Evolutionary conservation across 2,797 vertebrate species (phyloP).

Genomic region (Sebastes iracundus): DNA sequence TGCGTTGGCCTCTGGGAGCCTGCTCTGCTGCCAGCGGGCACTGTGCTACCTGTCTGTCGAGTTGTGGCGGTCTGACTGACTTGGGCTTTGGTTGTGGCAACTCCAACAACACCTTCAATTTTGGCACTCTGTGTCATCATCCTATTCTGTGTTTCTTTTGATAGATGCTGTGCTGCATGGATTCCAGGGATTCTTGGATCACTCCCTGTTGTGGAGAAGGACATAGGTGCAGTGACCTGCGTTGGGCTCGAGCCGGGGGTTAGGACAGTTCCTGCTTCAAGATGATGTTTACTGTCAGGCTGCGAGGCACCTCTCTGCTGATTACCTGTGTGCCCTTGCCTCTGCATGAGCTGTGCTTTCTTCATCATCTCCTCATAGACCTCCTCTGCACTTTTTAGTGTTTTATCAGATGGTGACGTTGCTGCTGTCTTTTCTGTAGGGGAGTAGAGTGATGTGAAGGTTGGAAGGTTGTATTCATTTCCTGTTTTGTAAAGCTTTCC

Average conservation of each 20-base stretch:
- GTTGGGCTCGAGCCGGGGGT: conserved; percentile 98
- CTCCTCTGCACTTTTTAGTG: conserved; percentile 97
- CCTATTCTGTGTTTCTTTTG: conserved; percentile 91
- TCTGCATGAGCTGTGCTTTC: conserved; percentile 96
- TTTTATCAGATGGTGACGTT: conserved; percentile 86
- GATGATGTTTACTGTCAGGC: conserved; percentile 84
- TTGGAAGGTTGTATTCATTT: conserved; percentile 97
- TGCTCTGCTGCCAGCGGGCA: conserved; percentile 61
- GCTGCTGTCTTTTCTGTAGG: conserved; percentile 89
- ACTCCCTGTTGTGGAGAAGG: conserved; percentile 86
- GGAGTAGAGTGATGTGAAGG: conserved; percentile 97
- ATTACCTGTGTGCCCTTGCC: conserved; percentile 75
- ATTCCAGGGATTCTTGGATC: conserved; percentile 88
- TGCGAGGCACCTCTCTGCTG: conserved; percentile 64
- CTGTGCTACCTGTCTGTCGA: conserved; percentile 73
- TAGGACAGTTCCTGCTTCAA: conserved; percentile 89
- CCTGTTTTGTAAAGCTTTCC: conserved; percentile 96
- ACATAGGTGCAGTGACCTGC: conserved; percentile 91
- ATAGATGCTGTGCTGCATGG: conserved; percentile 92
- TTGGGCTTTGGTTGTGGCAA: conserved; percentile 75
- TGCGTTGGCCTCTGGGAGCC: conserved; percentile 75
- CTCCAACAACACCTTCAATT: conserved; percentile 80
- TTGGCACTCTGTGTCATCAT: conserved; percentile 88
- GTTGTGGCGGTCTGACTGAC: conserved; percentile 69
- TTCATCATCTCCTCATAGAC: conserved; percentile 99